Evolutionary conservation across 2,113 vertebrate species (phyloP).

Genomic region (Neolamprologus brichardi): DNA sequence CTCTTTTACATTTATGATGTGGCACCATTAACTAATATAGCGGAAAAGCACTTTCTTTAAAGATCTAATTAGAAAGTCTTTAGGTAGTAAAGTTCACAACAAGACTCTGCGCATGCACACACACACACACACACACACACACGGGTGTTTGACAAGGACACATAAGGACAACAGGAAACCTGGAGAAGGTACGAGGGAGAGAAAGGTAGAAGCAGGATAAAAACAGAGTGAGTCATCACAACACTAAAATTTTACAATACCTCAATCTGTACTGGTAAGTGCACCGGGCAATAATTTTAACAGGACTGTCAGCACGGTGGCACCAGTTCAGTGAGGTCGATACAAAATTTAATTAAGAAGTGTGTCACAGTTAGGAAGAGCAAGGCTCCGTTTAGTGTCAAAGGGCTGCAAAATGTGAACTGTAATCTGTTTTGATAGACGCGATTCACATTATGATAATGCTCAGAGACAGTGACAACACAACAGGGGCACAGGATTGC

Average conservation of each 20-base stretch:
- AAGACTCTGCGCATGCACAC: neutral
- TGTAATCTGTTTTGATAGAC: constrained; percentile 9
- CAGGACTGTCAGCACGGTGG: constrained; percentile 35
- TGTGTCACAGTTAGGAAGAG: constrained; percentile 34
- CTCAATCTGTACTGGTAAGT: constrained; percentile 17
- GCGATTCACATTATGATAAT: constrained; percentile 14
- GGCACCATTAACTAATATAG: neutral
- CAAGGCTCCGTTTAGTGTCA: constrained; percentile 23
- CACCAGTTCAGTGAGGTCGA: constrained; percentile 37
- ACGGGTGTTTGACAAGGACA: neutral
- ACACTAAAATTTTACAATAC: constrained; percentile 31
- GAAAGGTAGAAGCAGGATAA: neutral
- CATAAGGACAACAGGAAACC: neutral
- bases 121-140: neutral
- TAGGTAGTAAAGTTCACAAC: neutral
- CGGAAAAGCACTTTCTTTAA: neutral
- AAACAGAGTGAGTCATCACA: constrained; percentile 18
- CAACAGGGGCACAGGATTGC: neutral
- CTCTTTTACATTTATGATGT: neutral
- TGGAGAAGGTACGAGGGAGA: neutral
- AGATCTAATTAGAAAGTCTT: neutral
- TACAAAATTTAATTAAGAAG: constrained; percentile 58
- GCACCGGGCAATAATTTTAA: constrained; percentile 20
- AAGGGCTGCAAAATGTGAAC: constrained; percentile 6
- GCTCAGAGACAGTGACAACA: neutral